These are phyloP conservation scores for Bombyx huttoni DNA, from an alignment of 2,888 invertebrate species.

Conservation along the genomic window DNA sequence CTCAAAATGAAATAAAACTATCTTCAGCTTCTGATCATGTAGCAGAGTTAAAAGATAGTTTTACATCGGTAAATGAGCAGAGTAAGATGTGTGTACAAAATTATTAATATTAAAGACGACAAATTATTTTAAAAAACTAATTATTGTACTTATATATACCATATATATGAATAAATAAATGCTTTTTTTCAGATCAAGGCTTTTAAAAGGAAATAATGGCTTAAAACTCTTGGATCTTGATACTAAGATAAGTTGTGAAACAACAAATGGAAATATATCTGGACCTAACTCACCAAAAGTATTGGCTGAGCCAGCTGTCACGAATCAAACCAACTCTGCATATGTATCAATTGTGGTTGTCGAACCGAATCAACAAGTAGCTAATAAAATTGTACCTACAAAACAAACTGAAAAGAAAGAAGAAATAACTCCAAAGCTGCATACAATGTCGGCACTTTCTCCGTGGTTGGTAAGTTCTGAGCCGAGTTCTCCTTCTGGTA, in stretches of 20 bases:
- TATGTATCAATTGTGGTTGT: slow-evolving; percentile 67
- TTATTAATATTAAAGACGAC: not conserved
- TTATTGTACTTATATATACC: not conserved
- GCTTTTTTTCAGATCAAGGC: not conserved
- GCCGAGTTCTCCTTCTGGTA: slow-evolving; percentile 75
- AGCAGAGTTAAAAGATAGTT: not conserved
- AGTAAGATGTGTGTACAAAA: not conserved
- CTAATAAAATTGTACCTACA: slow-evolving; percentile 22
- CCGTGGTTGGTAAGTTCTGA: slow-evolving; percentile 88
- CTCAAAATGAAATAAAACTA: slow-evolving; percentile 25
- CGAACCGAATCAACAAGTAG: slow-evolving; percentile 39
- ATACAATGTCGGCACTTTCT: slow-evolving; percentile 78
- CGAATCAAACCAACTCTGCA: slow-evolving; percentile 54
- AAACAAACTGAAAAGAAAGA: slow-evolving; percentile 66
- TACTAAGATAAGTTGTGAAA: slow-evolving; percentile 59
- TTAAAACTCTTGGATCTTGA: slow-evolving; percentile 82
- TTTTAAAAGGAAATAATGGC: slow-evolving; percentile 90
- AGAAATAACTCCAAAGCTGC: slow-evolving; percentile 66
- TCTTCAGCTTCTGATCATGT: slow-evolving; percentile 36
- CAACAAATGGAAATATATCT: slow-evolving; percentile 52
- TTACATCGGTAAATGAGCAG: not conserved
- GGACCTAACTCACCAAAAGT: slow-evolving; percentile 68
- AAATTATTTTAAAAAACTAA: not conserved
- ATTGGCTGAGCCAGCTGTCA: slow-evolving; percentile 62
- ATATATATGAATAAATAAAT: not conserved